Conservation (phyloP, 2,888 invertebrate species). For the Ceriagrion tenellum region DNA sequence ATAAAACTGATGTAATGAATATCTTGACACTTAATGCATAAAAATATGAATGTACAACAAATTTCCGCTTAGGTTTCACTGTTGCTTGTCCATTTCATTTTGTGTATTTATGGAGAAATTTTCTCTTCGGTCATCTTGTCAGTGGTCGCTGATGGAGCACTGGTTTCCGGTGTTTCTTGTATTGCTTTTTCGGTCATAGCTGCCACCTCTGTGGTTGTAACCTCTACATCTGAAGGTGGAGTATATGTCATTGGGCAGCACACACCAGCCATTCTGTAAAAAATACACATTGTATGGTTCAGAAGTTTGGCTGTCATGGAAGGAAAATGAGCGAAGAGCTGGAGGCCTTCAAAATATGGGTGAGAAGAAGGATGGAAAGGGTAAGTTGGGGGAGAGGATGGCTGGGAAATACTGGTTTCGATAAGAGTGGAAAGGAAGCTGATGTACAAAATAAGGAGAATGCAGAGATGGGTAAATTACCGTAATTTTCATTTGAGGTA, state of each 20-base stretch:
- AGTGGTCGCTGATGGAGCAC: neutral
- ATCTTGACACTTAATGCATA: neutral
- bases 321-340: too few relatives aligned
- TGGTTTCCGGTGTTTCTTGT: neutral
- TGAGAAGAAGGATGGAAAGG: too few relatives aligned
- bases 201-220: neutral
- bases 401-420: too few relatives aligned
- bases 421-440: too few relatives aligned
- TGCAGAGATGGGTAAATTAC: too few relatives aligned
- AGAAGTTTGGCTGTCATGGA: neutral
- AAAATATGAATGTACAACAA: neutral
- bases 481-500: too few relatives aligned
- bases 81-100: neutral
- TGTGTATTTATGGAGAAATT: neutral
- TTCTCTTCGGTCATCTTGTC: neutral
- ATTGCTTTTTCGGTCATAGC: neutral
- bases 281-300: neutral
- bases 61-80: neutral
- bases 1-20: neutral
- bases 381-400: too few relatives aligned
- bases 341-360: too few relatives aligned
- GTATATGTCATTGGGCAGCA: slow-evolving; percentile 68
- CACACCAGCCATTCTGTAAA: slow-evolving; percentile 69
- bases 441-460: too few relatives aligned
- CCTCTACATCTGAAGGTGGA: neutral